These are phyloP conservation scores for Chloropsis cyanopogon DNA, from an alignment of 2,113 vertebrate species.

Conservation along the genomic window DNA sequence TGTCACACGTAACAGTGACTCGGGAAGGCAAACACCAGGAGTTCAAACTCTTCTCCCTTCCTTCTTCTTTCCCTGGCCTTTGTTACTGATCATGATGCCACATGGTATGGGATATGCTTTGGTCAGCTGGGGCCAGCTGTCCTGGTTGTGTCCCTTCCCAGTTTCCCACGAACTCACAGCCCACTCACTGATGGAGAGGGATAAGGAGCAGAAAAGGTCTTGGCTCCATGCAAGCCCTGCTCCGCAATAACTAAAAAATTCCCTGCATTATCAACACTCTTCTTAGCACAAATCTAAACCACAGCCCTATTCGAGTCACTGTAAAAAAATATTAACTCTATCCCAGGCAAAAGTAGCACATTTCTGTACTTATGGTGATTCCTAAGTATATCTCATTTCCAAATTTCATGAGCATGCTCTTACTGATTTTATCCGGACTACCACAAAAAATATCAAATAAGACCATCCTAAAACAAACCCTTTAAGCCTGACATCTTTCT, in stretches of 20 bases:
- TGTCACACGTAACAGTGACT: fast-evolving
- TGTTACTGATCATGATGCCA: not conserved
- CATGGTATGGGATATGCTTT: not conserved
- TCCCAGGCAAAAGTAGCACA: not conserved
- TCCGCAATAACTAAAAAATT: not conserved
- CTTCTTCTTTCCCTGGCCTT: not conserved
- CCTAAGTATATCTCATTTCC: not conserved
- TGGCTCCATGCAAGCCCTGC: not conserved
- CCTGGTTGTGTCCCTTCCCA: not conserved
- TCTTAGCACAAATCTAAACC: not conserved
- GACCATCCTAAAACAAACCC: not conserved
- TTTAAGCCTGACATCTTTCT: not conserved
- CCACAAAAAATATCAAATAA: not conserved
- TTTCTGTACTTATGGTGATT: not conserved
- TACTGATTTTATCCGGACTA: not conserved
- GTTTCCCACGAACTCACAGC: no score
- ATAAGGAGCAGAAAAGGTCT: not conserved
- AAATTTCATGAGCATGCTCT: not conserved
- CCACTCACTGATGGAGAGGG: not conserved
- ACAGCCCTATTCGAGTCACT: not conserved
- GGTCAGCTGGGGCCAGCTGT: not conserved
- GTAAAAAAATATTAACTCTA: not conserved
- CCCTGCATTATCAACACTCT: not conserved
- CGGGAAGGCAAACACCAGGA: not conserved
- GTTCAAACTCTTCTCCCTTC: not conserved